These are phyloP conservation scores for Pycnonotus jocosus DNA, from an alignment of 2,113 vertebrate species.

Conservation along the genomic window DNA sequence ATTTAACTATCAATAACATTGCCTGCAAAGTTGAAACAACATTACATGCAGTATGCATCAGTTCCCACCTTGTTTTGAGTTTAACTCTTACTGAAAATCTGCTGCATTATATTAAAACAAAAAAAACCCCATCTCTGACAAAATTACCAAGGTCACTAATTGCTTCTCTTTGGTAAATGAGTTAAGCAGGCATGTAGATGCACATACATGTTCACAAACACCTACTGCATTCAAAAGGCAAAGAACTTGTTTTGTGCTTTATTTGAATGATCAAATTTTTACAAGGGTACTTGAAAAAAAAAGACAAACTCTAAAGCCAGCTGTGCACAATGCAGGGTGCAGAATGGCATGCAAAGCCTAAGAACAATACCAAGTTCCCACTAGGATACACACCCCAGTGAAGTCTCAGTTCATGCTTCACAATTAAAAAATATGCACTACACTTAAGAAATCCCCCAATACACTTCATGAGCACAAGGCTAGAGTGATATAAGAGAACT, in stretches of 20 bases:
- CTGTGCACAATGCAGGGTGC: background rate
- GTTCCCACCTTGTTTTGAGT: background rate
- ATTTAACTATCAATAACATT: background rate
- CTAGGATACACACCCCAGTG: background rate
- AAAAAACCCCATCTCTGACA: background rate
- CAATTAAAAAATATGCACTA: background rate
- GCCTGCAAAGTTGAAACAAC: background rate
- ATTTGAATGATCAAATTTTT: background rate
- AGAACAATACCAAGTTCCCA: background rate
- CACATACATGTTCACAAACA: background rate
- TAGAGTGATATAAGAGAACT: background rate
- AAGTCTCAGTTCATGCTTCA: background rate
- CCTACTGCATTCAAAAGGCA: background rate
- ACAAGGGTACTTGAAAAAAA: background rate
- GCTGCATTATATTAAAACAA: background rate
- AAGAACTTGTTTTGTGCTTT: background rate
- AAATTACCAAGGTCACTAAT: background rate
- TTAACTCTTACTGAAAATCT: background rate
- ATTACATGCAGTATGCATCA: background rate
- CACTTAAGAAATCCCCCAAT: background rate
- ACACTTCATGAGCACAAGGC: background rate
- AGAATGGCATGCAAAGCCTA: background rate
- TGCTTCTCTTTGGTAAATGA: background rate
- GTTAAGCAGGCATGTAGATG: background rate
- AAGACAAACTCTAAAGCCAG: background rate